Evolutionary conservation across 2,113 vertebrate species (phyloP), one percentile per base, ranked within the genome.

Genomic region (Menura novaehollandiae): DNA sequence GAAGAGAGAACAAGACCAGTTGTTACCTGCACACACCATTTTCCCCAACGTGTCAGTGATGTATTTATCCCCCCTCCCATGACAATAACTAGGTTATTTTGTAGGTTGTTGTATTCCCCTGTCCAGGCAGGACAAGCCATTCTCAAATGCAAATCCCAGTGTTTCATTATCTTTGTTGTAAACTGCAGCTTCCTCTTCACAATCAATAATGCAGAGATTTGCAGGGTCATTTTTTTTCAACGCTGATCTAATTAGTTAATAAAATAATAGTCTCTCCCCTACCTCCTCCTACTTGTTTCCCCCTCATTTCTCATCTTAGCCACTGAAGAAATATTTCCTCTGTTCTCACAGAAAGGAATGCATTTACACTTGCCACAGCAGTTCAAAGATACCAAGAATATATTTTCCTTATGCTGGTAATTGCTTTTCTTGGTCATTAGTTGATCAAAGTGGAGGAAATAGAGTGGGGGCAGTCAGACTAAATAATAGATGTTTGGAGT

Each of bases 381-480:
- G 58, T 75, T 96, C 77, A 56, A 60, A 96, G 81, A 82, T 46
- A 85, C 18, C 51, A 78, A 18, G 63, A 53, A 75, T 85, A n/a
- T 88, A 32, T 89, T 93, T 95, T 91, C 80, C 74, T 95, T 93
- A 12, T 11, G 66, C 53, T 87, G 37, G 37, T 91, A 86, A 93
- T 96, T 85, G 72, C 82, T 91, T 97, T 96, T 88, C 87, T 96
- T 96, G 81, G 87, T 78, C 58, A 35, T 91, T 76, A 83, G 67
- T 66, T 88, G 90, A 77, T 93, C 75, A 83, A 88, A 94, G 85
- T 24, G 49, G 33, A 95, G 85, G 91, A 85, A 93, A 75, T n/a
- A 35, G 74, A 94, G 59, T 10, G 2, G n/a, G 49, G 37, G n/a
- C 88, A 90, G 90, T 66, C 88, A 94, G 85, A 79, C 75, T 66